Percentiles rank a stretch among this genome's conserved stretches.
phyloP scores from a whole-genome alignment of 2,888 invertebrate species.

The Noctua janthe region DNA sequence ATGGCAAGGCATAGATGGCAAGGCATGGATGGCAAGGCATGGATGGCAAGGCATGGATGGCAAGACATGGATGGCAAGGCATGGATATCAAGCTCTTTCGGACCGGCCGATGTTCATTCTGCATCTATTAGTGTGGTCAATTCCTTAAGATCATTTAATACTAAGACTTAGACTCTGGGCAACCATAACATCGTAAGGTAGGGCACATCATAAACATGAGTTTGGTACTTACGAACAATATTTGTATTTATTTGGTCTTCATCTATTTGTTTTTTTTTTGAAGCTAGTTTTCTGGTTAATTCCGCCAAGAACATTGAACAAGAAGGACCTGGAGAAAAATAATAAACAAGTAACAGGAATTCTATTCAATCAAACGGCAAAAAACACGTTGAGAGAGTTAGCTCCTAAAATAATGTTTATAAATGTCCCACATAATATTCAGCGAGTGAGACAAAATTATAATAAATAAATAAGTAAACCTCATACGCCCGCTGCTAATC shows the following conservation, averaged over 20 bases:
- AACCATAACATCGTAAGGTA: neutral
- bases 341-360: neutral
- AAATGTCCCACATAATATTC: neutral
- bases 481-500: no score
- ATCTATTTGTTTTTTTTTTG: slow-evolving; percentile 78
- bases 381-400: neutral
- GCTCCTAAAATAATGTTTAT: neutral
- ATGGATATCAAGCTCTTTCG: neutral
- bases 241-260: slow-evolving; percentile 73
- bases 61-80: no score
- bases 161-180: neutral
- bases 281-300: slow-evolving; percentile 80
- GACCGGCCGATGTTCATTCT: neutral
- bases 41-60: no score
- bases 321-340: slow-evolving; percentile 77
- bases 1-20: no score
- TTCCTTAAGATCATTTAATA: neutral
- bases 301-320: slow-evolving; percentile 87
- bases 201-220: neutral
- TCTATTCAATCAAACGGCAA: neutral
- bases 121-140: neutral
- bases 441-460: neutral
- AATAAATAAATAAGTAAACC: neutral
- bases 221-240: slow-evolving; percentile 81
- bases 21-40: no score